Base-by-base conservation (phyloP, 1,140 invertebrate genomes). In the Popillia japonica region DNA sequence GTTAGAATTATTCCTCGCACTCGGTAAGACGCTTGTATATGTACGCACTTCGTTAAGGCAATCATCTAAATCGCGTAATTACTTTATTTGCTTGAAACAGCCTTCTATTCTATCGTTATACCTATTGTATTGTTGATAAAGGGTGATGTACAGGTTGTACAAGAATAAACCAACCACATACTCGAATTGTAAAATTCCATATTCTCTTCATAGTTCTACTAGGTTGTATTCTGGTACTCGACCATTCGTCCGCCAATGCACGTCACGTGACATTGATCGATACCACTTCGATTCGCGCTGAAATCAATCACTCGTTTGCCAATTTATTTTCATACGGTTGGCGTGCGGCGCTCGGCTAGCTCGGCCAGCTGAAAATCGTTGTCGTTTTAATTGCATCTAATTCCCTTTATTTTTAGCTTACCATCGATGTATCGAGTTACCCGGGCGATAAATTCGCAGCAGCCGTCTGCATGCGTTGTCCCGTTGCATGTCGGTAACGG, bases 231-330 rank as follows among this genome's bases (percentile, higher is more conserved):
- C 10, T 3, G 44, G 17, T 48, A 48, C 17, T 48, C 44, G 44
- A 14, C 44, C 44, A n/a, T 48, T 48, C 9, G 44, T 48, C 17
- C 44, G 44, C 11, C 44, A n/a, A 48, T 14, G 44, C 11, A 48
- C 44, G 44, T 48, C 44, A 48, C 44, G 44, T 48, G 44, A 48
- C 44, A n/a, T 48, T 48, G 44, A 48, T 48, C 44, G 44, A 48
- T 48, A n/a, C 44, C 44, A 14, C 17, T n/a, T 48, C 44, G 44
- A 48, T 48, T 48, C 44, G 44, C 44, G 44, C 44, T 10, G 44
- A 48, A 48, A 48, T 48, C 44, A 48, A 48, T 48, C 44, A 48
- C 44, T 48, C 44, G 44, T 48, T 48, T 48, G 44, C 44, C 44
- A 48, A 48, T 48, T 48, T 48, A 48, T 48, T 48, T 48, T 48